Evolutionary conservation across 2,113 vertebrate species (phyloP).

Genomic region (Scartelaos histophorus): DNA sequence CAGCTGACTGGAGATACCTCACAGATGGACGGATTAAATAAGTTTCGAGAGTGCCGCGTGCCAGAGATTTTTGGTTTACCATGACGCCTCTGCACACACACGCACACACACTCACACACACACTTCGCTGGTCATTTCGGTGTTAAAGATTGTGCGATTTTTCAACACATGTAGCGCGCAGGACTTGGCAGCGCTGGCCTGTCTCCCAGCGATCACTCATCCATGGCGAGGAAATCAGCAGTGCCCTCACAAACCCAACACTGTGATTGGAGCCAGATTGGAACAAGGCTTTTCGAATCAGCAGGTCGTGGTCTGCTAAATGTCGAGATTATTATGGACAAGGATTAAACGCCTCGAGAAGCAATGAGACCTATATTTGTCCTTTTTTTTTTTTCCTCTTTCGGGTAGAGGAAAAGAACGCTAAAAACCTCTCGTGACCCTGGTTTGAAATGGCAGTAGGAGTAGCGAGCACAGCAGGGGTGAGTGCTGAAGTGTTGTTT

Average conservation of each 20-base stretch:
- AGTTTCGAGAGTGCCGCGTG: slow-evolving; percentile 45
- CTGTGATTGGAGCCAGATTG: slow-evolving; percentile 73
- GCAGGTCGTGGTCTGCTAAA: slow-evolving; percentile 45
- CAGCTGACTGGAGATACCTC: slow-evolving; percentile 12
- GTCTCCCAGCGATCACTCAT: slow-evolving; percentile 67
- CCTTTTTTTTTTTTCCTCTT: background rate
- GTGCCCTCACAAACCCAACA: slow-evolving; percentile 43
- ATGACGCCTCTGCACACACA: slow-evolving; percentile 3
- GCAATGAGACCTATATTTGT: slow-evolving; percentile 51
- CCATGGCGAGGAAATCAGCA: slow-evolving; percentile 65
- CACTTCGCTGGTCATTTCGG: slow-evolving; percentile 35
- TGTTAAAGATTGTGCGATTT: background rate
- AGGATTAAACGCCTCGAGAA: slow-evolving; percentile 54
- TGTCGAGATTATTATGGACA: slow-evolving; percentile 52
- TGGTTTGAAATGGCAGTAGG: background rate
- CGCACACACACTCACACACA: slow-evolving; percentile 1
- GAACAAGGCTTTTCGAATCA: slow-evolving; percentile 67
- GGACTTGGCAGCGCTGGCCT: slow-evolving; percentile 57
- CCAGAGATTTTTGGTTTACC: slow-evolving; percentile 45
- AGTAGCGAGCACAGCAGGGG: background rate
- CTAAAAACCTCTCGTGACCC: background rate
- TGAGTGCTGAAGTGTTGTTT: background rate
- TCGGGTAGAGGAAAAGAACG: background rate
- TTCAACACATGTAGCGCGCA: slow-evolving; percentile 46
- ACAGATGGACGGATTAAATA: slow-evolving; percentile 53